Base-by-base conservation (phyloP, 2,113 vertebrate species). In the Hyperopisus bebe region DNA sequence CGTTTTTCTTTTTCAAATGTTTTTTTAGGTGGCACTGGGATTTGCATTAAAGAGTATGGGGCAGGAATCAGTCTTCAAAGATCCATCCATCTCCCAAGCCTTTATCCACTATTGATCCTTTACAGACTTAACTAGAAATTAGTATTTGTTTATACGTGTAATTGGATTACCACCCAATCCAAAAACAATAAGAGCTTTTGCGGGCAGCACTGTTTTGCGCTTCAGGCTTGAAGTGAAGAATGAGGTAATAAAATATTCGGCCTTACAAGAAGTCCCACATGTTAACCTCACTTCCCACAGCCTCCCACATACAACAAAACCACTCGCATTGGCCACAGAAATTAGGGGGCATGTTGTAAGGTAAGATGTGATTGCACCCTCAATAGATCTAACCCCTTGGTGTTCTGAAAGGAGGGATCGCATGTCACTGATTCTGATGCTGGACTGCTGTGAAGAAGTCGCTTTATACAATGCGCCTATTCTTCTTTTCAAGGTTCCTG, bases 351-450 rank as follows among this genome's bases (percentile, higher is more conserved):
- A 89, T 89, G 88, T 84, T 88, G 53, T 88, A 35, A 13, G 51
- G 86, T 77, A 27, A 55, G 90, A 88, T 70, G 74, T 85, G 42
- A 70, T 84, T 55, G 83, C 42, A 80, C 51, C 62, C 31, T 88
- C 90, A 88, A 89, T 88, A 89, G 88, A 87, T 82, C 70, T 50
- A 44, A 58, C 86, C 85, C 85, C 55, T 39, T 46, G 39, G 90
- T 88, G 77, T 53, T 62, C 82, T 48, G 51, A 46, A 51, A 74
- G 24, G 21, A 48, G 39, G 87, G 58, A 53, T 90, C 80, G 47
- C n/a, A 80, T 91, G 88, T 90, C 89, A 53, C 58, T 53, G 58
- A 90, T 53, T 90, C 31, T 58, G 88, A 50, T 86, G 44, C 27
- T 86, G 74, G 53, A 77, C 89, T 66, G 74, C 55, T 80, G 48